phyloP scores from a whole-genome alignment of 2,113 vertebrate species.

The Nycticorax nycticorax region DNA sequence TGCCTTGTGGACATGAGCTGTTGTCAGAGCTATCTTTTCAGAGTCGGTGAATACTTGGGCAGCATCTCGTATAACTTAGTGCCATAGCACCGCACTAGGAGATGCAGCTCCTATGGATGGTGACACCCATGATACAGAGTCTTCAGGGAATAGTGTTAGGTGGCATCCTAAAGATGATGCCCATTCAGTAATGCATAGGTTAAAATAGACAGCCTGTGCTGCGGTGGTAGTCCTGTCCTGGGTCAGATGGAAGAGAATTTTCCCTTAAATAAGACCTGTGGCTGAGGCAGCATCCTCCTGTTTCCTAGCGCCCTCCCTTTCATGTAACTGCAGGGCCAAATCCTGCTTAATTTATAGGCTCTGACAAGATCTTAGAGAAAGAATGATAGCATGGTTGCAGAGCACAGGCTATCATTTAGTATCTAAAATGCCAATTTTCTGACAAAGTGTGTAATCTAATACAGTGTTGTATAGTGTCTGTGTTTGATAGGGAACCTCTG shows the following conservation, averaged over 20 bases:
- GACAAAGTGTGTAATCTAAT: conserved; percentile 55
- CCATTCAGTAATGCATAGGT: background rate
- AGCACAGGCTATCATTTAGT: conserved; percentile 32
- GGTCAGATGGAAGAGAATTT: background rate
- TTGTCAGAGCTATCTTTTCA: background rate
- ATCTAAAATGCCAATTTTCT: conserved; percentile 54
- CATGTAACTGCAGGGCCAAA: conserved; percentile 7
- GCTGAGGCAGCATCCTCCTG: background rate
- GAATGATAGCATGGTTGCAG: conserved; percentile 43
- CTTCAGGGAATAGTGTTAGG: background rate
- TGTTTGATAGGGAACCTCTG: conserved; percentile 23
- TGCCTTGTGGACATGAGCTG: background rate
- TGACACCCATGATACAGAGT: background rate
- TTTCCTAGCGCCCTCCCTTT: background rate
- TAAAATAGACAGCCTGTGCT: background rate
- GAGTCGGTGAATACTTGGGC: background rate
- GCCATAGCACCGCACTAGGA: background rate
- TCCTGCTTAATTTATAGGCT: conserved; percentile 35
- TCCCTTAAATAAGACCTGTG: background rate
- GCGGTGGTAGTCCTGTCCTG: background rate
- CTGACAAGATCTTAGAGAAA: conserved; percentile 36
- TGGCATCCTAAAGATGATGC: background rate
- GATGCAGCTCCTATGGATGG: background rate
- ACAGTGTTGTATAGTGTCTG: background rate
- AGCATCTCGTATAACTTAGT: background rate